A percentile compares a stretch with the other conserved stretches of the same genome.
phyloP scores from a whole-genome alignment of 2,888 invertebrate species.

The Panopea generosa region DNA sequence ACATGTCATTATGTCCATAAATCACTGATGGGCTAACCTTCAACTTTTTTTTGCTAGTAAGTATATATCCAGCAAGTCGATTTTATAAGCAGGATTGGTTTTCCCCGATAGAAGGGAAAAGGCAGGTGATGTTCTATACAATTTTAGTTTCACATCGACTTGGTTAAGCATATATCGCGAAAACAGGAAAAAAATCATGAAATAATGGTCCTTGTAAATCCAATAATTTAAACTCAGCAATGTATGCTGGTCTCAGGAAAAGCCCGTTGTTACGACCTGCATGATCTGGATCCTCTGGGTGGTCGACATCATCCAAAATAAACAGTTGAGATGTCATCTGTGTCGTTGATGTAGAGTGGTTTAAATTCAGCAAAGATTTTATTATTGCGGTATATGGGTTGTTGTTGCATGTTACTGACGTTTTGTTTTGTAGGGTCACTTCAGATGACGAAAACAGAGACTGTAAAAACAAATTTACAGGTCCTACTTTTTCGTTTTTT shows the following conservation, averaged over 20 bases:
- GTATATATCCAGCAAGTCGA: slow-evolving; percentile 13
- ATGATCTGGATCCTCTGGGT: slow-evolving; percentile 16
- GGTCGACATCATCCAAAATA: slow-evolving; percentile 10
- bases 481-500: too few species aligned
- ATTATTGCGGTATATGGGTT: slow-evolving; percentile 16
- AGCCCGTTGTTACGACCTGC: slow-evolving; percentile 19
- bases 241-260: background rate
- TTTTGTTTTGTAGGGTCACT: slow-evolving; percentile 27
- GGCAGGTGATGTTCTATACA: slow-evolving; percentile 17
- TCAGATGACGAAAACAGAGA: slow-evolving; percentile 19
- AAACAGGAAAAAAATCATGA: slow-evolving; percentile 11
- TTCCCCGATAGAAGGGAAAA: slow-evolving; percentile 22
- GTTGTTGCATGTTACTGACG: too few species aligned
- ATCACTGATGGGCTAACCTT: slow-evolving; percentile 48
- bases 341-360: slow-evolving; percentile 11
- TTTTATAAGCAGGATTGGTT: slow-evolving; percentile 15
- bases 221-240: slow-evolving; percentile 13
- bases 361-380: slow-evolving; percentile 11
- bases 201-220: slow-evolving; percentile 17
- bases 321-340: slow-evolving; percentile 13
- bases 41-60: slow-evolving; percentile 35
- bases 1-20: slow-evolving; percentile 38
- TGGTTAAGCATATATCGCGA: slow-evolving; percentile 22
- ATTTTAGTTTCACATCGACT: too few species aligned
- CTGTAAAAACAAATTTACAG: slow-evolving; percentile 20